These are phyloP conservation scores for Ophion ventricosus DNA, from an alignment of 2,888 invertebrate genomes.

Conservation along the genomic window DNA sequence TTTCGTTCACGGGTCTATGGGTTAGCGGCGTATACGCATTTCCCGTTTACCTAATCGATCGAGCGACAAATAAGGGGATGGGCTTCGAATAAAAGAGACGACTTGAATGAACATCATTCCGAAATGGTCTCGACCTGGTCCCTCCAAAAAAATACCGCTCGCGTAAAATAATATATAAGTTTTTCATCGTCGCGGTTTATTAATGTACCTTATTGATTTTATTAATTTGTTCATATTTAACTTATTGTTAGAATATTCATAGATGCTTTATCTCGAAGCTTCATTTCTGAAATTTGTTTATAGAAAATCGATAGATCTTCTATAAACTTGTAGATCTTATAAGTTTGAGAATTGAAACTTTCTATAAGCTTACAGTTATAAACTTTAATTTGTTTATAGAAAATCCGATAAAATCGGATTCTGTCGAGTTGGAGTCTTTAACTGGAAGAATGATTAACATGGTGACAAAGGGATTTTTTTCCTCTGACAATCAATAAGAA, in stretches of 20 bases:
- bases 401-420: not conserved
- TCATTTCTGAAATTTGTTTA: no score
- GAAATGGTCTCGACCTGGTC: not conserved
- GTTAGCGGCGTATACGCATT: constrained; percentile 3
- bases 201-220: no score
- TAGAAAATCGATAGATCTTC: no score
- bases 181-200: no score
- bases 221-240: no score
- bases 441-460: constrained; percentile 1
- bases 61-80: constrained; percentile 7
- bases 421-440: not conserved
- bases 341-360: no score
- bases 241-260: no score
- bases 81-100: constrained; percentile 1
- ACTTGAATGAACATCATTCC: not conserved
- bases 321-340: no score
- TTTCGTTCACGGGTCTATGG: constrained; percentile 19
- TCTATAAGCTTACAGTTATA: no score
- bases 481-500: not conserved
- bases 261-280: no score
- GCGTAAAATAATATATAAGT: not conserved
- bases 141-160: not conserved
- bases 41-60: constrained; percentile 37
- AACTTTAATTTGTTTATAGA: no score
- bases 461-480: not conserved